A percentile compares a stretch with the other conserved stretches of the same genome.
Evolutionary conservation across 2,888 invertebrate genomes (phyloP).

Genomic region (Pollenia amentaria): DNA sequence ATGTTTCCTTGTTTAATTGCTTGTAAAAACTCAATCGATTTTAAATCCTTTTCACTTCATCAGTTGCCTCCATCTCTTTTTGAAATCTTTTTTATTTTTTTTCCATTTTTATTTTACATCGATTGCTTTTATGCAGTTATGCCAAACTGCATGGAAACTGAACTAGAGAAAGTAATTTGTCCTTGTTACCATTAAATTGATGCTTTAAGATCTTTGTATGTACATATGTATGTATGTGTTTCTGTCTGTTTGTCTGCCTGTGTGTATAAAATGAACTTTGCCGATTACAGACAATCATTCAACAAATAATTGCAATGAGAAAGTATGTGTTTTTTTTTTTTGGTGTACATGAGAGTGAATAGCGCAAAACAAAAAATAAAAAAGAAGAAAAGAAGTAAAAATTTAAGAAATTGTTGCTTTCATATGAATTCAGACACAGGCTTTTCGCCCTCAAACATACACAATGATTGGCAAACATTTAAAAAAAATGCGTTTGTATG

Average conservation of each 20-base stretch:
- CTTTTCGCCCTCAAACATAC: not conserved
- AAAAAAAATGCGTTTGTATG: not conserved
- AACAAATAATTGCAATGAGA: slow-evolving; percentile 28
- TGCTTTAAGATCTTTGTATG: slow-evolving; percentile 50
- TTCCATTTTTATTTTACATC: slow-evolving; percentile 5
- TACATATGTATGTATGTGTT: not conserved
- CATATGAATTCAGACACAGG: slow-evolving; percentile 2
- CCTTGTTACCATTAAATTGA: slow-evolving; percentile 71
- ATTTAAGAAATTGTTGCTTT: slow-evolving; percentile 58
- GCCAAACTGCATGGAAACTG: slow-evolving; percentile 22
- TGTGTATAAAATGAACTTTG: slow-evolving; percentile 13
- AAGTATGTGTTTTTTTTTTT: not conserved
- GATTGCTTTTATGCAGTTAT: slow-evolving; percentile 49
- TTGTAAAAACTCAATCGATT: slow-evolving; percentile 66
- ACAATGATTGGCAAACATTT: not conserved
- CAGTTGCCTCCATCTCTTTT: slow-evolving; percentile 24
- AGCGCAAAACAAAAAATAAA: not conserved
- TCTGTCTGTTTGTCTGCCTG: not conserved
- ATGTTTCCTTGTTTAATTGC: slow-evolving; percentile 49
- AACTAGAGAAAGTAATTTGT: slow-evolving; percentile 69
- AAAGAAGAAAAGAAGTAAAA: slow-evolving; percentile 15
- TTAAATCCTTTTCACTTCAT: slow-evolving; percentile 61
- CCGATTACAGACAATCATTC: slow-evolving; percentile 46
- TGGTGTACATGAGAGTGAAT: slow-evolving; percentile 1
- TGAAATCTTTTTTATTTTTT: slow-evolving; percentile 25